Percentiles rank a stretch among this genome's conserved stretches.
These are phyloP conservation scores for Heliconius congener DNA, from an alignment of 1,140 invertebrate species.

Conservation along the genomic window DNA sequence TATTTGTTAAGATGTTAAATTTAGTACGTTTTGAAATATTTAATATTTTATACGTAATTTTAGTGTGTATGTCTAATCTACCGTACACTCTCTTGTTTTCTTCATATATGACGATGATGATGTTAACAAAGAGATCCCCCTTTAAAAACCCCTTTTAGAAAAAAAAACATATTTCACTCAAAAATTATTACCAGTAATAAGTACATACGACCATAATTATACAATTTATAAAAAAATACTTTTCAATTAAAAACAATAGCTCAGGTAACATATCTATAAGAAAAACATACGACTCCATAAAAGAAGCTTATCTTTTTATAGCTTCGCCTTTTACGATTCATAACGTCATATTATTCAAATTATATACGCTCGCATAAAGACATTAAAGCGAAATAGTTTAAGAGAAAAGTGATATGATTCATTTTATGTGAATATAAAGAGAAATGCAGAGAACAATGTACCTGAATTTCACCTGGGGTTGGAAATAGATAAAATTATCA, in stretches of 20 bases:
- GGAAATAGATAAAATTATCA: neutral
- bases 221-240: too few species aligned
- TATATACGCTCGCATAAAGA: slow-evolving; percentile 3
- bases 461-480: neutral
- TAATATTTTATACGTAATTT: neutral
- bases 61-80: too few species aligned
- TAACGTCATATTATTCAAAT: slow-evolving; percentile 19
- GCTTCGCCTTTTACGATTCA: slow-evolving; percentile 13
- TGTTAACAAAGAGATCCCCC: too few species aligned
- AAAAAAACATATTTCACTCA: too few species aligned
- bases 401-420: neutral
- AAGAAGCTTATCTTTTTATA: slow-evolving; percentile 14
- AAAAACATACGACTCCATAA: neutral
- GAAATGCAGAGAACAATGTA: neutral
- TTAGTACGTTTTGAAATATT: neutral
- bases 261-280: neutral
- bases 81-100: too few species aligned
- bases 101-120: too few species aligned
- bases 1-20: neutral
- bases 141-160: neutral
- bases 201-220: too few species aligned
- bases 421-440: slow-evolving; percentile 9
- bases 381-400: slow-evolving; percentile 1
- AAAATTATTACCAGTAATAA: too few species aligned
- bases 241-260: too few species aligned